These are phyloP conservation scores for Columba janthina DNA, from an alignment of 2,113 vertebrate genomes.

Conservation along the genomic window DNA sequence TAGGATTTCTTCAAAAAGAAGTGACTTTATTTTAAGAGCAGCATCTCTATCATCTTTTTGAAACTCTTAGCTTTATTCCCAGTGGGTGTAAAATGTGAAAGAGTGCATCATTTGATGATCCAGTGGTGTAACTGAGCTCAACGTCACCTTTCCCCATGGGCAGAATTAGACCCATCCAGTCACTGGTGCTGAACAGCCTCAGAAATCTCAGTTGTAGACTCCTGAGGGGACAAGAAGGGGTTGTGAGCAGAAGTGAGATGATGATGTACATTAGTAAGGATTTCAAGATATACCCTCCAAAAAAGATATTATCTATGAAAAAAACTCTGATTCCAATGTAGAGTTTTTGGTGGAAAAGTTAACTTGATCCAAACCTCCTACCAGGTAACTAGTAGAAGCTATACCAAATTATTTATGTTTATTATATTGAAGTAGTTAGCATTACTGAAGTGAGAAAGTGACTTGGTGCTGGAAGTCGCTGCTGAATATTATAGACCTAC, in stretches of 20 bases:
- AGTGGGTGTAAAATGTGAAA: neutral
- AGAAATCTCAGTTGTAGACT: neutral
- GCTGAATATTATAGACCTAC: neutral
- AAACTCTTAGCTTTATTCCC: neutral
- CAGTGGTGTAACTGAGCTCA: neutral
- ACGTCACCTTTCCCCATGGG: neutral
- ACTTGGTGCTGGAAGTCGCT: accelerated
- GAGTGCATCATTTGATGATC: accelerated
- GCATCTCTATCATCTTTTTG: neutral
- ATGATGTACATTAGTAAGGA: neutral
- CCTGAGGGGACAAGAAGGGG: neutral
- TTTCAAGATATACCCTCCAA: neutral
- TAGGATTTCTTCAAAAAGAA: neutral
- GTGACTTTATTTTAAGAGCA: neutral
- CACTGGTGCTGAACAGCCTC: neutral
- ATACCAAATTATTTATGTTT: neutral
- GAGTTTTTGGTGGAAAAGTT: neutral
- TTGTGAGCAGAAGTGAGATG: neutral
- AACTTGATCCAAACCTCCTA: neutral
- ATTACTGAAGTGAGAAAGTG: neutral
- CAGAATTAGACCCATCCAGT: neutral
- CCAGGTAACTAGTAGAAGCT: neutral
- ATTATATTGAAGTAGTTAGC: neutral
- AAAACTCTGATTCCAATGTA: neutral
- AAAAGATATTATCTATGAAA: neutral